Base-by-base conservation (phyloP, 2,797 vertebrate species). In the Lepus oiostolus region DNA sequence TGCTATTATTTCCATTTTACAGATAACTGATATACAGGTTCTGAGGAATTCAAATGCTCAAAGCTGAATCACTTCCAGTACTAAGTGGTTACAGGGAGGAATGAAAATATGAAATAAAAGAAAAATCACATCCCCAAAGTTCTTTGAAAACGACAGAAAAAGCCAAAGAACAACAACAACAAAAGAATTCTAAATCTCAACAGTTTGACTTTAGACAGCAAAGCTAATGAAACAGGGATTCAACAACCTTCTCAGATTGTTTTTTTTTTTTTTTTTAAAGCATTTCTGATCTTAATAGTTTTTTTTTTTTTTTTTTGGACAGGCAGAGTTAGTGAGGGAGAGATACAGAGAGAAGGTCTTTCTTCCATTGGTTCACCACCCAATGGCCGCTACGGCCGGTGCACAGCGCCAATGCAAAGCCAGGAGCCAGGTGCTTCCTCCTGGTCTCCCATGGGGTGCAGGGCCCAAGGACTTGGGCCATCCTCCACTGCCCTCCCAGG, bases 81-180 rank as follows among this genome's bases (percentile, higher is more conserved):
- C 17, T 28, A 77, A 88, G 16, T 65, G 67, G 17, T 6, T n/a
- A 35, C 13, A 6, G 28, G 63, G 47, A 93, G 74, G 24, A 95
- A 5, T 12, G 10, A 63, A 54, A 88, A 88, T 1, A 21, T 42
- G 26, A 85, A 84, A 89, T 9, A 54, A 67, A 28, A 16, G 22
- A 71, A 81, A 54, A 89, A 8, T 3, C 4, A 83, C 0, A 68
- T 0, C 11, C 4, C 5, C 50, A 68, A 60, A 50, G 7, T 42
- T 81, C 95, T 95, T 32, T 74, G n/a, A 95, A 97, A 97, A 95
- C 3, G 47, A 90, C 72, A 84, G 52, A 47, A 76, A 72, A 63
- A 79, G 77, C 42, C 42, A 47, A 47, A 47, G 42, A 47, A 47
- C 42, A 2, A 92, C 17, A 70, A 81, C 63, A 85, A 96, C 4